Evolutionary conservation across 2,888 invertebrate genomes (phyloP).

Genomic region (Spilosoma lubricipeda): DNA sequence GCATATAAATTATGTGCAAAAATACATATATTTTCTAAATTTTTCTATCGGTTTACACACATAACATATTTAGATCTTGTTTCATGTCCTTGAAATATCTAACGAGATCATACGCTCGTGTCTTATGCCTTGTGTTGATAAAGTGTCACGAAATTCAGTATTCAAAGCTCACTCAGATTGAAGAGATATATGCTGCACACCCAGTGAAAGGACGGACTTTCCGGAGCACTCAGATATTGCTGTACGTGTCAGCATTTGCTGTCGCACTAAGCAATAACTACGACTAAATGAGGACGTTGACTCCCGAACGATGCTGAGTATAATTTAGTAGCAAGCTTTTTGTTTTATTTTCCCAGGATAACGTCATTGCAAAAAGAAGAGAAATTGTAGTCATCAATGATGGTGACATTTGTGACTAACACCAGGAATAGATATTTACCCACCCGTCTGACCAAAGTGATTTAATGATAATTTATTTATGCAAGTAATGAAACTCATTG

Average conservation of each 20-base stretch:
- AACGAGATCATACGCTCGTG: not conserved
- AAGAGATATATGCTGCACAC: constrained; percentile 11
- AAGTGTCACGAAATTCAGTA: constrained; percentile 6
- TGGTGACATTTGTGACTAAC: too few species aligned
- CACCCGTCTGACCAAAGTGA: too few species aligned
- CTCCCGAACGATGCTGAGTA: not conserved
- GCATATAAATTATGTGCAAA: too few species aligned
- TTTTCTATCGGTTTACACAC: too few species aligned
- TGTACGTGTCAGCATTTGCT: not conserved
- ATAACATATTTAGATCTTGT: not conserved
- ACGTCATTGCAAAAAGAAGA: too few species aligned
- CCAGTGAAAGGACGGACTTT: not conserved
- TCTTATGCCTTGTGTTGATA: not conserved
- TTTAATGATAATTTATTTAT: too few species aligned
- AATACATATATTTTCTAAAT: too few species aligned
- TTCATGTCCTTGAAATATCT: not conserved
- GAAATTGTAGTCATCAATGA: too few species aligned
- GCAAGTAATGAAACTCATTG: too few species aligned
- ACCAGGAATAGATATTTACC: too few species aligned
- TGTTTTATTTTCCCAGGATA: too few species aligned
- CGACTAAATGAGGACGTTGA: not conserved
- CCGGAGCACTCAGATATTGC: not conserved
- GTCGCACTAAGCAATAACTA: not conserved
- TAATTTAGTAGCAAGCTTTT: not conserved
- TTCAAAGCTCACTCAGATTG: constrained; percentile 7